A percentile compares a stretch with the other conserved stretches of the same genome.
Conservation (phyloP, 2,888 invertebrate species). For the Torymus tubicola region DNA sequence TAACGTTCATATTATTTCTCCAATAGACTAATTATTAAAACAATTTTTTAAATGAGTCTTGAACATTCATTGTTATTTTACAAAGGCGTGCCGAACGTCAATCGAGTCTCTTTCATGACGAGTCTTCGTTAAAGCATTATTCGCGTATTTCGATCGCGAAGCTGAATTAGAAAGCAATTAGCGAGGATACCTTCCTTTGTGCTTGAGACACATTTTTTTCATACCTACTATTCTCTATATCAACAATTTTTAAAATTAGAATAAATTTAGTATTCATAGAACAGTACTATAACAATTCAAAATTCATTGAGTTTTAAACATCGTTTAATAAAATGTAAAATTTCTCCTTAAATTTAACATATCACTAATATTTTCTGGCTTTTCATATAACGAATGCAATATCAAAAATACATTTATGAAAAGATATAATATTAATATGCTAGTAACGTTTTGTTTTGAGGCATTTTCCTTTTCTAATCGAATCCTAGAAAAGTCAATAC, state of each 20-base stretch:
- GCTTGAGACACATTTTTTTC: conserved; percentile 29
- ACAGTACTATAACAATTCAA: conserved; percentile 33
- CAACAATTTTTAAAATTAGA: conserved; percentile 18
- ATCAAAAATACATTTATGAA: no score
- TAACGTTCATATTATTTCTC: no score
- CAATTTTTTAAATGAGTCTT: conserved; percentile 25
- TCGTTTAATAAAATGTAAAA: neutral
- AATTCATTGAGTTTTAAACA: conserved; percentile 1
- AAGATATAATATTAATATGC: no score
- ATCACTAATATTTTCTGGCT: no score
- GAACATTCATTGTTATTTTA: conserved; percentile 36
- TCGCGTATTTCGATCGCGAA: conserved; percentile 46
- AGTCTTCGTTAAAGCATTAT: conserved; percentile 50
- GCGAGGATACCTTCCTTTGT: conserved; percentile 54
- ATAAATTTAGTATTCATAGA: neutral
- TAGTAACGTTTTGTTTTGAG: no score
- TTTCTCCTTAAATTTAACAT: neutral
- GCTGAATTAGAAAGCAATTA: conserved; percentile 50
- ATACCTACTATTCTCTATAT: conserved; percentile 10
- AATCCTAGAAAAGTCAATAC: no score
- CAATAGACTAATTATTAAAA: no score
- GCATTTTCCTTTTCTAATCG: no score
- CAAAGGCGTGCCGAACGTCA: conserved; percentile 33
- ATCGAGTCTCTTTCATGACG: conserved; percentile 49
- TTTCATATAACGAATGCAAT: no score